Evolutionary conservation across 64 coral and sea anemone genomes (phyloP).

Genomic region (Acropora yongei): DNA sequence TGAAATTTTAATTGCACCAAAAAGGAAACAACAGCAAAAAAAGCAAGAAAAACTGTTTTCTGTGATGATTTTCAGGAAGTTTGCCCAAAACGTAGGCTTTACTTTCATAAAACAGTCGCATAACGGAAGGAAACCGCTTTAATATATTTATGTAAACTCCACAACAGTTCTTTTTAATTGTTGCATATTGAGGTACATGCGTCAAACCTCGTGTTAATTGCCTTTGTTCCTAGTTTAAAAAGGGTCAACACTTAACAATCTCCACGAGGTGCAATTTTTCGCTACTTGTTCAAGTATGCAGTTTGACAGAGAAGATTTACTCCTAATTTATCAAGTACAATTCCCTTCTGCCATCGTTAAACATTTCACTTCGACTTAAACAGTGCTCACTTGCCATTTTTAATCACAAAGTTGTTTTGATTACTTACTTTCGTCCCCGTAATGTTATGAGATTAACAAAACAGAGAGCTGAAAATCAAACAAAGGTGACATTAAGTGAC

Average conservation of each 20-base stretch:
- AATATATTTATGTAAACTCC: neutral
- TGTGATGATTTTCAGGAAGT: too few species aligned
- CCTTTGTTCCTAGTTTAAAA: neutral
- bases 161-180: neutral
- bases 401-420: slow-evolving; percentile 5
- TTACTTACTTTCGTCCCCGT: neutral
- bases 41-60: too few species aligned
- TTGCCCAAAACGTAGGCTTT: too few species aligned
- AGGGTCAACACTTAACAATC: neutral
- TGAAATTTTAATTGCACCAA: too few species aligned
- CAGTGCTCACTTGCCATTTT: neutral
- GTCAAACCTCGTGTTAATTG: slow-evolving; percentile 6
- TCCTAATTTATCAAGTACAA: too few species aligned
- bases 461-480: slow-evolving; percentile 17
- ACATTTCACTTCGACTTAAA: neutral
- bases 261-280: too few species aligned
- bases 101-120: too few species aligned
- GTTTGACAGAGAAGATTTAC: too few species aligned
- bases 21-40: too few species aligned
- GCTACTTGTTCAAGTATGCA: too few species aligned
- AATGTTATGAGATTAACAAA: slow-evolving; percentile 16
- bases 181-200: neutral
- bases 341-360: too few species aligned
- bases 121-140: too few species aligned
- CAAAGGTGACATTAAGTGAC: neutral